Evolutionary conservation across 2,888 invertebrate genomes (phyloP).

Genomic region (Aelia acuminata): DNA sequence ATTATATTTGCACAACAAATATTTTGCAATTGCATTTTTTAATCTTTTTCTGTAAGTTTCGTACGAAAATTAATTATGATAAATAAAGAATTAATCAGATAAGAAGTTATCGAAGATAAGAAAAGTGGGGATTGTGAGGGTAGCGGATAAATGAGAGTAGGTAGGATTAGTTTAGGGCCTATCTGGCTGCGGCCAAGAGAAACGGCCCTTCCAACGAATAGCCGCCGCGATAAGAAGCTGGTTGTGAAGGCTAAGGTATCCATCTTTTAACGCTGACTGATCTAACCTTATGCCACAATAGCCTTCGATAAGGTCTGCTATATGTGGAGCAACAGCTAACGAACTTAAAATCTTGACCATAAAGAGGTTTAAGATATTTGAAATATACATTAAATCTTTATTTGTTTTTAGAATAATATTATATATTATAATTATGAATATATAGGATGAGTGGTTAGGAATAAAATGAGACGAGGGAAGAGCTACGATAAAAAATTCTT

Average conservation of each 20-base stretch:
- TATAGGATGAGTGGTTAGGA: no score
- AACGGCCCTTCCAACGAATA: neutral
- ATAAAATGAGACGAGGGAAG: no score
- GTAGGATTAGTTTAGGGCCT: slow-evolving; percentile 4
- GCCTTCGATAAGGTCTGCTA: neutral
- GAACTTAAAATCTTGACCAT: no score
- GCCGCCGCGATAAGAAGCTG: neutral
- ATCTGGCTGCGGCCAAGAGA: slow-evolving; percentile 6
- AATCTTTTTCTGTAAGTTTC: no score
- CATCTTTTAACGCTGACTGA: neutral
- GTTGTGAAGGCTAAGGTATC: neutral
- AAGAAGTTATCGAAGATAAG: neutral
- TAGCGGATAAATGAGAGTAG: neutral
- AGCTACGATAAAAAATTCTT: no score
- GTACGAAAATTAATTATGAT: no score
- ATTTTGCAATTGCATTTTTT: no score
- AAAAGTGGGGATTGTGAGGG: neutral
- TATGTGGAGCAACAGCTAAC: neutral
- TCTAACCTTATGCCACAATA: neutral
- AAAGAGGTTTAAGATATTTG: no score
- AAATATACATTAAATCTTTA: no score
- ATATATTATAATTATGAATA: no score
- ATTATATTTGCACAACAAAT: no score
- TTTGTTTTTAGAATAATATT: no score
- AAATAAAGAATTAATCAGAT: neutral